These are phyloP conservation scores for Podocnemis expansa DNA, from an alignment of 2,113 vertebrate genomes.

Conservation along the genomic window DNA sequence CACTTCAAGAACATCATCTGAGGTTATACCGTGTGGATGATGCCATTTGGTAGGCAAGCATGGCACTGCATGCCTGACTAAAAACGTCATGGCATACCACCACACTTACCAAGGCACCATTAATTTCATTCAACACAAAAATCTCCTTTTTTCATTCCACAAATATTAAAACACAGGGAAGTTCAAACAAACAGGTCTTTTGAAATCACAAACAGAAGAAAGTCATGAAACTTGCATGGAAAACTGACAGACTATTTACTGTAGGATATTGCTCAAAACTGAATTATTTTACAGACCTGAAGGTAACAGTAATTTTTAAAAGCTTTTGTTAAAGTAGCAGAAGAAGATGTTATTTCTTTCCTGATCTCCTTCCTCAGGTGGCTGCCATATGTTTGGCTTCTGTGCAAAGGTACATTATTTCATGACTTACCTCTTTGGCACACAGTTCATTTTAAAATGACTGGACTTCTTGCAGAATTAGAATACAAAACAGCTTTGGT, in stretches of 20 bases:
- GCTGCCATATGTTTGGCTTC: slow-evolving; percentile 78
- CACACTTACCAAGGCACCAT: not conserved
- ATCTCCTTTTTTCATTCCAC: slow-evolving; percentile 43
- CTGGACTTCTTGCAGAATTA: slow-evolving; percentile 51
- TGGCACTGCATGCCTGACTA: too few relatives aligned
- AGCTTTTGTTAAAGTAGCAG: slow-evolving; percentile 67
- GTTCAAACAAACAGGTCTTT: slow-evolving; percentile 45
- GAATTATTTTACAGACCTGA: slow-evolving; percentile 71
- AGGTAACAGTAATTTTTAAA: slow-evolving; percentile 73
- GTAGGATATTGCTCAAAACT: slow-evolving; percentile 45
- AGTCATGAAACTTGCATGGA: slow-evolving; percentile 66
- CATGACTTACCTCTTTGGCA: slow-evolving; percentile 64
- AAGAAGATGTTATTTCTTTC: slow-evolving; percentile 61
- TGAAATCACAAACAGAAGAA: slow-evolving; percentile 67
- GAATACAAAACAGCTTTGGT: not conserved
- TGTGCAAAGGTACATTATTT: slow-evolving; percentile 59
- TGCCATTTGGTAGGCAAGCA: too few relatives aligned
- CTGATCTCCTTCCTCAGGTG: slow-evolving; percentile 71
- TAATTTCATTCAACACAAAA: slow-evolving; percentile 40
- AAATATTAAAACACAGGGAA: slow-evolving; percentile 45
- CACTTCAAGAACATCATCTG: not conserved
- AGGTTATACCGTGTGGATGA: too few relatives aligned
- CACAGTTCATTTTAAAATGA: slow-evolving; percentile 34
- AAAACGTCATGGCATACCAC: too few relatives aligned
- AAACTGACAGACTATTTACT: slow-evolving; percentile 74